Base-by-base conservation (phyloP, 30 jellyfish, hydroid and myxozoan species). In the Cassiopea andromeda region DNA sequence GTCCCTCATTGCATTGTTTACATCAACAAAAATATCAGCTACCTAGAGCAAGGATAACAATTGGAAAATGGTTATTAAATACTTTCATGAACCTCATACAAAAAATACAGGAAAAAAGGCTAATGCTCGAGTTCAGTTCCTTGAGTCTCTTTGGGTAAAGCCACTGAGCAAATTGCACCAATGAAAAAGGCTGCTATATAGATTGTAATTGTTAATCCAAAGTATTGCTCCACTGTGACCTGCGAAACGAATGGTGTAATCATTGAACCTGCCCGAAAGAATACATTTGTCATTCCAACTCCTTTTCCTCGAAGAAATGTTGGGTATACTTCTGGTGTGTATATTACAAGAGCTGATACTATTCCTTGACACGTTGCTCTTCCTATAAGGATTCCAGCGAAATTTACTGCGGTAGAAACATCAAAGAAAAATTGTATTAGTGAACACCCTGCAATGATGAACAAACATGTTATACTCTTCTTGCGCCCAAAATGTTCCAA, bases 281-380 rank as follows among this genome's bases (percentile, higher is more conserved):
- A 77, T 80, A 91, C 13, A 72, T 84, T 91, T 19, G 91, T 91
- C 38, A 81, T 16, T 2, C 93, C 97, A 10, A 84, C 78, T 5
- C 93, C 97, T n/a, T 78, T 84, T 2, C 93, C 93, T 0, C 97
- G 89, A 8, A 91, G 92, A 77, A 73, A 83, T 2, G 94, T 91
- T 12, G 97, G 97, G 57, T 91, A 91, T 6, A 91, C 97, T 68
- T 91, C 97, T 44, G 97, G 93, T 16, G 97, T 91, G 88, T 91
- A 91, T 27, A 83, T 76, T 18, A 87, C 85, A 54, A 87, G 89
- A 1, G 94, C 59, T 48, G 94, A 77, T 15, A 87, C 78, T n/a
- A 77, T 70, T 3, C 94, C 90, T 73, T 89, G 96, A 7, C 88
- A 84, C 5, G 78, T 18, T 1, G 96, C 92, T 78, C 92, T 80